A percentile compares a stretch with the other conserved stretches of the same genome.
These are phyloP conservation scores for Mycalesis mineus DNA, from an alignment of 2,888 invertebrate genomes.

Conservation along the genomic window DNA sequence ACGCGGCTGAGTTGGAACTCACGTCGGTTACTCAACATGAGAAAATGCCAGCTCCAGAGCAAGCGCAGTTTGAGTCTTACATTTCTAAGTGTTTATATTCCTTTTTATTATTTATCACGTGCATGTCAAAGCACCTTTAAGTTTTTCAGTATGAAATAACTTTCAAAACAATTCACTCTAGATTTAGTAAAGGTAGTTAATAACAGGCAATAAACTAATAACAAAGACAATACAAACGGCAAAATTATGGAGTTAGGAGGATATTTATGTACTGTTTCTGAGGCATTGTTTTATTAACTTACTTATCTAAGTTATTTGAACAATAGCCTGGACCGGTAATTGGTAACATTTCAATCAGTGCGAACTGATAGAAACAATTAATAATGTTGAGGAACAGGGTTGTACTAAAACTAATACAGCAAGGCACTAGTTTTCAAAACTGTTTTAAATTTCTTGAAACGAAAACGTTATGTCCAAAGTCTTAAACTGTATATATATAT, in stretches of 20 bases:
- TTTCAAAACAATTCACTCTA: not conserved
- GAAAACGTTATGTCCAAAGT: no score
- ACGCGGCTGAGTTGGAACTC: no score
- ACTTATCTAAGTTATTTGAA: conserved; percentile 23
- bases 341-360: conserved; percentile 32
- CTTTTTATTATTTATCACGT: no score
- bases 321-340: conserved; percentile 21
- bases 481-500: no score
- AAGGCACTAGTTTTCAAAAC: no score
- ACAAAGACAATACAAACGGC: not conserved
- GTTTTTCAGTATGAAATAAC: not conserved
- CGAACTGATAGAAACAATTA: conserved; percentile 18
- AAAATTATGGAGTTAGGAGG: conserved; percentile 7
- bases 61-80: no score
- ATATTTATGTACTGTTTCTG: conserved; percentile 24
- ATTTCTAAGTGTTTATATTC: no score
- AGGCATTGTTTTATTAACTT: conserved; percentile 25
- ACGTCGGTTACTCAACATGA: no score
- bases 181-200: not conserved
- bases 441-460: no score
- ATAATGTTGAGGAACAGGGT: conserved; percentile 25
- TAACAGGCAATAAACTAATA: conserved; percentile 5
- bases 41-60: no score
- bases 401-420: not conserved
- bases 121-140: not conserved